Base-by-base conservation (phyloP, 1,140 invertebrate genomes). In the Drosophila pandora region DNA sequence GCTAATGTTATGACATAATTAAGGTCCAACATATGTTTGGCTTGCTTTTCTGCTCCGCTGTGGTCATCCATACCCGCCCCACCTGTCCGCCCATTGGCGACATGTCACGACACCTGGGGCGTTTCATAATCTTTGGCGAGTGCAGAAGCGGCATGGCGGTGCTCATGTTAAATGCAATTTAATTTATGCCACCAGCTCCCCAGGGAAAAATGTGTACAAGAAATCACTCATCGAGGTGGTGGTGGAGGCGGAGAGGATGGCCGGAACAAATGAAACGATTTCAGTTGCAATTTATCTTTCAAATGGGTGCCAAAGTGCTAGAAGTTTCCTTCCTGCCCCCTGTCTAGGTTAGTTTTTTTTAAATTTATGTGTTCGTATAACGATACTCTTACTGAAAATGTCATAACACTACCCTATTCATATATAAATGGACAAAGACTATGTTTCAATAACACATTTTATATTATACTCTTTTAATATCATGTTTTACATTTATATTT, bases 1-100 rank as follows among this genome's bases (percentile, higher is more conserved):
- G 59, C 53, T 74, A 65, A 74, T 74, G 53, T 64, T 74, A 58
- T 74, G 71, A 74, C 71, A 74, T 75, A 75, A 75, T 75, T 74
- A 75, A 75, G 58, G 70, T 71, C 41, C 17, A 52, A 75, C 70
- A 74, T 71, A 65, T 58, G 71, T 74, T 74, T 53, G 69, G 48
- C 45, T 57, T 57, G 60, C 52, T 52, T 52, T 57, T 63, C 39
- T 41, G 39, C 68, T 25, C 30, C 60, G 59, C 22, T 4, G 45
- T 68, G 43, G 63, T 56, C 23, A 48, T 56, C 47, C 50, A n/a
- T 6, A 7, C 4, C 30, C 25, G 9, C 41, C 52, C 52, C 39
- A 4, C 23, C 10, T 45, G 39, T 28, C 41, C 30, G 54, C 28
- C 37, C 48, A 9, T 8, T 47, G 43, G 28, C 22, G 71, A 75